Conservation (phyloP, 2,888 invertebrate genomes). For the Apomyelois bistriatella region DNA sequence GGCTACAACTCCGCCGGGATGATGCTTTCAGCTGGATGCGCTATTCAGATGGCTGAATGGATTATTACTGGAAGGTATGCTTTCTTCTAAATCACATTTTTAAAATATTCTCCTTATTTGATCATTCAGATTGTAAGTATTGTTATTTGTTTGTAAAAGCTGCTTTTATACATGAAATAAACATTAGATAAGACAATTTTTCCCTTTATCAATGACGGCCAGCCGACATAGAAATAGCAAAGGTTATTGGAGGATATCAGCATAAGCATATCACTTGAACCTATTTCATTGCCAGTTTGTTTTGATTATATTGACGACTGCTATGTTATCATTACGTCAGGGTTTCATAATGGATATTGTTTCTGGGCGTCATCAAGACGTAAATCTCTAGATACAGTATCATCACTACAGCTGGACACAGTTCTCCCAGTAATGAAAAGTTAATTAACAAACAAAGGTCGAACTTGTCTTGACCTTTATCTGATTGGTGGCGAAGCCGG, state of each 20-base stretch:
- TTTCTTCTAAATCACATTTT: too few species aligned
- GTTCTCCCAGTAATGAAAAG: too few species aligned
- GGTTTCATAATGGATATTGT: neutral
- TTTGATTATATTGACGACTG: neutral
- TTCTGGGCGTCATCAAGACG: neutral
- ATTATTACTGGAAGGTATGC: slow-evolving; percentile 85
- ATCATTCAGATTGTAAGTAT: neutral
- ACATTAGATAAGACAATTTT: neutral
- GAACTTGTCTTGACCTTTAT: too few species aligned
- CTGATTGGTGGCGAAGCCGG: too few species aligned
- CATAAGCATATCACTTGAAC: slow-evolving; percentile 12
- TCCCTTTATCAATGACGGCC: neutral
- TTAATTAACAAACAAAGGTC: too few species aligned
- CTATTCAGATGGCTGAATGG: slow-evolving; percentile 92
- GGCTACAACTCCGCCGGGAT: slow-evolving; percentile 96
- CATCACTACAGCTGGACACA: too few species aligned
- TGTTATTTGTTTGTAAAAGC: too few species aligned
- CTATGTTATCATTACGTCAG: slow-evolving; percentile 8
- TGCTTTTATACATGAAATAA: neutral
- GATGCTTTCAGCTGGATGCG: slow-evolving; percentile 94
- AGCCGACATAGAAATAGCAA: neutral
- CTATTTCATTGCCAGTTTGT: neutral
- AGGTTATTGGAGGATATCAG: slow-evolving; percentile 14
- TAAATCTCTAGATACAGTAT: neutral
- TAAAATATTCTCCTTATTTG: neutral